Conservation (phyloP, 2,113 vertebrate species). For the Grallaria varia region DNA sequence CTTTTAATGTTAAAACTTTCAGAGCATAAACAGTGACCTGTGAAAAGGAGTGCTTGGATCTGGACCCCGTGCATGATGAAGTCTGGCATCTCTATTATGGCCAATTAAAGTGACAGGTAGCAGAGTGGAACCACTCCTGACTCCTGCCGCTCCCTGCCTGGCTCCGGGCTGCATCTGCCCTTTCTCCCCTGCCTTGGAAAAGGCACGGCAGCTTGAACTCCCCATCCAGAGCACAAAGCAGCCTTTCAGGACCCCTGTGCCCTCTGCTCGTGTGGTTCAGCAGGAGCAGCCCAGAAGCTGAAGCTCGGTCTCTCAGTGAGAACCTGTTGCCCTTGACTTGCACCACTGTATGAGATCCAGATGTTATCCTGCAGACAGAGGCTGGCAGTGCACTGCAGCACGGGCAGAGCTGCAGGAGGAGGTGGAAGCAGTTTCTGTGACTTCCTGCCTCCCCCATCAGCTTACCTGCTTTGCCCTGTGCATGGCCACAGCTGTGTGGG, state of each 20-base stretch:
- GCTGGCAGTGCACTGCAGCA: background rate
- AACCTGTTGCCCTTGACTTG: background rate
- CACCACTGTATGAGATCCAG: accelerated
- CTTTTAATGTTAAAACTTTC: slow-evolving; percentile 39
- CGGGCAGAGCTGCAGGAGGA: background rate
- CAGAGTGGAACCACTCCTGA: slow-evolving; percentile 10
- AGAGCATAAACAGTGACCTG: slow-evolving; percentile 21
- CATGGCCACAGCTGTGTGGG: background rate
- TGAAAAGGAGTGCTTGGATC: slow-evolving; percentile 34
- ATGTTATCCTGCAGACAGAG: background rate
- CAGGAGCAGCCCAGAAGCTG: background rate
- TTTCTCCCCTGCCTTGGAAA: background rate
- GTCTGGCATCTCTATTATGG: slow-evolving; percentile 44
- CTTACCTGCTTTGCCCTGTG: background rate
- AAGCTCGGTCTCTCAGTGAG: background rate
- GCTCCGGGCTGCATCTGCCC: background rate
- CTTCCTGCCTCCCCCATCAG: background rate
- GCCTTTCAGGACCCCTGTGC: slow-evolving; percentile 1
- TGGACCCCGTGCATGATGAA: background rate
- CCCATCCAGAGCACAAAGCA: slow-evolving; percentile 1
- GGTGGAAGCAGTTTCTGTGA: background rate
- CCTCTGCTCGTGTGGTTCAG: background rate
- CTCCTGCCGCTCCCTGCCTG: background rate
- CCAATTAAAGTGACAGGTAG: slow-evolving; percentile 65
- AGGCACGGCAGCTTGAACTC: background rate